Evolutionary conservation across 2,113 vertebrate species (phyloP).

Genomic region (Sturnus vulgaris): DNA sequence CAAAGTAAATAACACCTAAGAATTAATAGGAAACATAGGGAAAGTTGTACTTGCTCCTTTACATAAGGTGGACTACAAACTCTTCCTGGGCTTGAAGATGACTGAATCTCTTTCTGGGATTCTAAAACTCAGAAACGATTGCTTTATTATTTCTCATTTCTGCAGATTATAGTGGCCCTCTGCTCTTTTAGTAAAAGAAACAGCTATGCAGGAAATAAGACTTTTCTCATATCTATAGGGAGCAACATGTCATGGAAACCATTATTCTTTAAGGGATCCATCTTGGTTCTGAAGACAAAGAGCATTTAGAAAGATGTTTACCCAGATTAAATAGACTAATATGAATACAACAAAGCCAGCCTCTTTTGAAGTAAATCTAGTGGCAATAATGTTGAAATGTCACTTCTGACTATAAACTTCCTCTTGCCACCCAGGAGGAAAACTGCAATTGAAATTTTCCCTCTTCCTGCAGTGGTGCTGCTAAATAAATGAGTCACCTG

Average conservation of each 20-base stretch:
- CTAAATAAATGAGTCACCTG: constrained; percentile 67
- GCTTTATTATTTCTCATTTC: constrained; percentile 9
- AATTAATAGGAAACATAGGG: neutral
- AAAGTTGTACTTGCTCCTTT: neutral
- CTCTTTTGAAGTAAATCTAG: neutral
- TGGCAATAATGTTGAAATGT: constrained; percentile 7
- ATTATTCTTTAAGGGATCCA: neutral
- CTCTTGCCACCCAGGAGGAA: constrained; percentile 3
- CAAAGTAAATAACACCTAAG: constrained; percentile 12
- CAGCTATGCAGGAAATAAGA: neutral
- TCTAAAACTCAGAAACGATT: neutral
- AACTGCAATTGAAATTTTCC: constrained; percentile 56
- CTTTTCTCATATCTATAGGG: neutral
- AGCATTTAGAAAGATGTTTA: neutral
- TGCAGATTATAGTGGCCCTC: neutral
- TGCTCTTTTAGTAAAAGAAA: neutral
- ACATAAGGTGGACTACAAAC: neutral
- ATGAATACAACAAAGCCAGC: neutral
- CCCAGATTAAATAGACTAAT: neutral
- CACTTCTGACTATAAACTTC: constrained; percentile 15
- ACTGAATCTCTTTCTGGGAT: neutral
- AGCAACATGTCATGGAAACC: neutral
- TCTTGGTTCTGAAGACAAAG: neutral
- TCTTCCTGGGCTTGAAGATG: neutral
- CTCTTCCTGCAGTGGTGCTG: constrained; percentile 42